Base-by-base conservation (phyloP, 2,113 vertebrate species). In the Ceyx cyanopectus region DNA sequence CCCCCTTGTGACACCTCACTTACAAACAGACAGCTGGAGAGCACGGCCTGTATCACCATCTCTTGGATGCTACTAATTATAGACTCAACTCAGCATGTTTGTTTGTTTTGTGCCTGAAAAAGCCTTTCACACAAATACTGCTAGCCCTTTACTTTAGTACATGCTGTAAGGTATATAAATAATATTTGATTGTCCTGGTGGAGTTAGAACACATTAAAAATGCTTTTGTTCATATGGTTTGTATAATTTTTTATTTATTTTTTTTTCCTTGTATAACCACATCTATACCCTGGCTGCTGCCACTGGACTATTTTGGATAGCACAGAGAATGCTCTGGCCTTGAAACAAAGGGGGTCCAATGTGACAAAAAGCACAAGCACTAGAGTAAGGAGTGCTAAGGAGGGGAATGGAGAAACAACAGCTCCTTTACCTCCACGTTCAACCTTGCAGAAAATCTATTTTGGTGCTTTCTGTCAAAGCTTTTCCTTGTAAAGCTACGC, bases 141-240 rank as follows among this genome's bases (percentile, higher is more conserved):
- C 7, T 48, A 79, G 40, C 58, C 45, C 23, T 92, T 69, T 48
- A 63, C 70, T 72, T 8, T 45, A 67, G 30, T 19, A 65, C 80
- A 67, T 1, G 1, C 27, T 81, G 50, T 5, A 82, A 6, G 1
- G 19, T 66, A 63, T 50, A 69, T 21, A 77, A 85, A 87, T 37
- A 85, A 81, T 54, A 65, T 61, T 37, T 75, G 69, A 56, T 70
- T 34, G 53, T 89, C 74, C 70, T 10, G 6, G n/a, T 76, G 81
- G 53, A 91, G 66, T 81, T 63, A 61, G 37, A 86, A 27, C 17
- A 68, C 40, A 50, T 75, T 57, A 79, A 93, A 76, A 92, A 43
- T 14, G n/a, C 34, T 75, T 84, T 72, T 57, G 14, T 29, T 81
- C 79, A 87, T 75, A 79, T 85, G 94, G 70, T 89, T 92, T 89